These are phyloP conservation scores for Anolis apletophallus DNA, from an alignment of 2,797 vertebrate species.

Conservation along the genomic window DNA sequence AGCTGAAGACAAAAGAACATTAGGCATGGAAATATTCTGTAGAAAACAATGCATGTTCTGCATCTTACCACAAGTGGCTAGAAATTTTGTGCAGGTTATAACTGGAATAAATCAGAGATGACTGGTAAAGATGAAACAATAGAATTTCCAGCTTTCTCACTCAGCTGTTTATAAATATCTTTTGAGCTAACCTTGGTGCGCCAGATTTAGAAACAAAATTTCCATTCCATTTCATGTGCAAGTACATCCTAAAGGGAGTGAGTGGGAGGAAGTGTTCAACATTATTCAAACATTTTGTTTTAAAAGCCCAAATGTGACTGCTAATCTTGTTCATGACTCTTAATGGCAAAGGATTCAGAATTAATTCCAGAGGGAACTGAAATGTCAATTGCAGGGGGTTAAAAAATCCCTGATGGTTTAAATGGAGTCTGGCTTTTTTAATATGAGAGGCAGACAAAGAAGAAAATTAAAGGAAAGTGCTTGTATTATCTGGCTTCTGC, in stretches of 20 bases:
- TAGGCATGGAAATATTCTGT: neutral
- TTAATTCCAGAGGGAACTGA: conserved; percentile 39
- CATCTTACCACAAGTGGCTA: neutral
- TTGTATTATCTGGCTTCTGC: conserved; percentile 39
- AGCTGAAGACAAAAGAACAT: neutral
- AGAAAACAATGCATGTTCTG: neutral
- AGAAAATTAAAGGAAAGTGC: conserved; percentile 42
- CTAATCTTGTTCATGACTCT: conserved; percentile 44
- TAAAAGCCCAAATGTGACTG: conserved; percentile 41
- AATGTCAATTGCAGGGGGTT: conserved; percentile 25
- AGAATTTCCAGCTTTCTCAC: neutral
- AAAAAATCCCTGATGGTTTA: conserved; percentile 27
- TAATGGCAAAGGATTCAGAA: conserved; percentile 49
- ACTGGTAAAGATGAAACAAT: neutral
- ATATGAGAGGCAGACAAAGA: conserved; percentile 42
- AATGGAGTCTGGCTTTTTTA: conserved; percentile 42
- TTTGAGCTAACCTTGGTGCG: conserved; percentile 2
- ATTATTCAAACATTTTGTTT: conserved; percentile 45
- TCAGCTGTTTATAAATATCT: conserved; percentile 3
- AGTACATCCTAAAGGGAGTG: neutral
- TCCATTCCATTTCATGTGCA: conserved; percentile 5
- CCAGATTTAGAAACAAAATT: conserved; percentile 7
- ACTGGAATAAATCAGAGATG: conserved; percentile 10
- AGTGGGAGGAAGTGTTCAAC: neutral
- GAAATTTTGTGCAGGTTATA: conserved; percentile 15